Conservation (phyloP, 1,140 invertebrate species). For the Bombus pascuorum region DNA sequence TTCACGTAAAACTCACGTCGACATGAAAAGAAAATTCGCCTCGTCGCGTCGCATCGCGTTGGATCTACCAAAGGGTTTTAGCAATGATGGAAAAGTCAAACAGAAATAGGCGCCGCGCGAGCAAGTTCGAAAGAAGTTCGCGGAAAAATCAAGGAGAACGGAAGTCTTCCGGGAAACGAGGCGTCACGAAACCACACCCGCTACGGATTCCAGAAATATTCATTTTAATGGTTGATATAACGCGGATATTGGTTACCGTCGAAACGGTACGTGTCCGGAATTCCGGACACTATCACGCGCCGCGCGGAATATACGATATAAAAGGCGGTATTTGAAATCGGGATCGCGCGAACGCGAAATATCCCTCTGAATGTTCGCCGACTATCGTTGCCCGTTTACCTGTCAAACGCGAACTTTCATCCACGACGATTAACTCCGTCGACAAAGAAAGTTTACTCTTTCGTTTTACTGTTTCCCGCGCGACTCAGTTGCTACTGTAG, state of each 20-base stretch:
- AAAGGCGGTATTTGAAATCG: constrained; percentile 46
- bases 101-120: neutral
- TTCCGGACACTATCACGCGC: constrained; percentile 50
- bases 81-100: constrained; percentile 8
- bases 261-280: constrained; percentile 68
- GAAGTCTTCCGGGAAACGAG: constrained; percentile 7
- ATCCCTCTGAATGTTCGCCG: neutral
- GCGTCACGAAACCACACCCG: constrained; percentile 12
- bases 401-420: neutral
- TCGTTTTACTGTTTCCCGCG: neutral
- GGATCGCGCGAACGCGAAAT: constrained; percentile 9
- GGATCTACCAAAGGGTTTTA: neutral
- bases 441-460: neutral
- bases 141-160: constrained; percentile 22
- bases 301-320: constrained; percentile 42
- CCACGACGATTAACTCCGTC: constrained; percentile 11
- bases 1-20: neutral
- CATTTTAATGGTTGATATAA: constrained; percentile 76
- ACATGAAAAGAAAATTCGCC: neutral
- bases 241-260: constrained; percentile 71
- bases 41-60: too few species aligned
- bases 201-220: constrained; percentile 70
- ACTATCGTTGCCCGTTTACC: neutral
- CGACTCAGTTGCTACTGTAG: neutral
- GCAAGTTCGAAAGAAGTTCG: neutral